phyloP scores from a whole-genome alignment of 2,113 vertebrate species.

The Actenoides hombroni region DNA sequence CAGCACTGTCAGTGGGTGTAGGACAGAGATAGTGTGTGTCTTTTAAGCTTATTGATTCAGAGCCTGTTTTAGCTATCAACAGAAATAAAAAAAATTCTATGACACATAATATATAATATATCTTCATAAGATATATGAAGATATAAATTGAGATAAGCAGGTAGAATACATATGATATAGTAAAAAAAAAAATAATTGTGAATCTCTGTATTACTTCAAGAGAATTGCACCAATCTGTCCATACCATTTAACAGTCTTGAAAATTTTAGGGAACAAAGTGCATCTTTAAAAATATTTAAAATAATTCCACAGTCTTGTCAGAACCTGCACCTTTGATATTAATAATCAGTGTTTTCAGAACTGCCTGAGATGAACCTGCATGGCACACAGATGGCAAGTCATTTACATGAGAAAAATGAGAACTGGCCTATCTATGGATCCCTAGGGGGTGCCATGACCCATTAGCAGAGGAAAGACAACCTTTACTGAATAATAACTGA shows the following conservation, averaged over 20 bases:
- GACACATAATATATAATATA: too few species aligned
- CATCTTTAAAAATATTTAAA: background rate
- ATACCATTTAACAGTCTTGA: background rate
- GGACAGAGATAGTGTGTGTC: fast-evolving
- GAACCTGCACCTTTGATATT: slow-evolving; percentile 25
- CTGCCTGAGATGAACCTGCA: slow-evolving; percentile 44
- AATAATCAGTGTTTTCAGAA: slow-evolving; percentile 36
- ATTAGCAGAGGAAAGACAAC: slow-evolving; percentile 59
- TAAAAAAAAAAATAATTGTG: background rate
- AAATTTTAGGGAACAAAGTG: background rate
- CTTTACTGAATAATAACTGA: slow-evolving; percentile 77
- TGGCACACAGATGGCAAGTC: slow-evolving; percentile 67
- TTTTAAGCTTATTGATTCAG: background rate
- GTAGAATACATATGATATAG: background rate
- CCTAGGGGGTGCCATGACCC: slow-evolving; percentile 61
- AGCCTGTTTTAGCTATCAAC: background rate
- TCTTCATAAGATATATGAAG: too few species aligned
- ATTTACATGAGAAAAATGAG: slow-evolving; percentile 73
- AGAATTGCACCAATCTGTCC: background rate
- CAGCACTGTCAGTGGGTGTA: background rate
- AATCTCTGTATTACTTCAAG: background rate
- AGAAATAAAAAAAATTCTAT: background rate
- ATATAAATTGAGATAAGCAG: background rate
- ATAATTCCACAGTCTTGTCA: background rate
- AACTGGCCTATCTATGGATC: slow-evolving; percentile 47